Percentiles rank a stretch among this genome's conserved stretches.
These are phyloP conservation scores for Nycticorax nycticorax DNA, from an alignment of 2,113 vertebrate genomes.

Conservation along the genomic window DNA sequence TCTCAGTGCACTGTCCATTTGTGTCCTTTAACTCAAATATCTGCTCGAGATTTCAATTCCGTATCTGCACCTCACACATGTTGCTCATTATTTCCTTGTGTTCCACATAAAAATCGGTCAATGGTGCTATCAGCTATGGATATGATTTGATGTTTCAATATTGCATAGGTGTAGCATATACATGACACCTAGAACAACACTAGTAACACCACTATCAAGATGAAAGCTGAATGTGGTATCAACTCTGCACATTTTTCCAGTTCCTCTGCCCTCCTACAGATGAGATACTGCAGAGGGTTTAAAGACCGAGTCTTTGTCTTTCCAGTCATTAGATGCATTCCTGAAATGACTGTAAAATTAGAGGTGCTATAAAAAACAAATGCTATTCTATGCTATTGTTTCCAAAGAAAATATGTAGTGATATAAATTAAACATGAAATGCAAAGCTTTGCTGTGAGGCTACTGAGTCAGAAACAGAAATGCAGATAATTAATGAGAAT, in stretches of 20 bases:
- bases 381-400: neutral
- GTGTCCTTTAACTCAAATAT: neutral
- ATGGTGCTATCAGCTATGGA: rapidly evolving
- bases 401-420: neutral
- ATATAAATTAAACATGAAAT: constrained; percentile 18
- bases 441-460: neutral
- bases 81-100: neutral
- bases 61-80: neutral
- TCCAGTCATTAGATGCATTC: neutral
- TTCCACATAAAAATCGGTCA: neutral
- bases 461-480: constrained; percentile 10
- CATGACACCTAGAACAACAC: neutral
- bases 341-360: neutral
- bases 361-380: neutral
- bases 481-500: neutral
- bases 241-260: neutral
- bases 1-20: neutral
- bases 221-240: neutral
- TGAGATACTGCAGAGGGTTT: neutral
- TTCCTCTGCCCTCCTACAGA: neutral
- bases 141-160: neutral
- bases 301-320: neutral
- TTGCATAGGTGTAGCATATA: neutral
- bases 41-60: neutral
- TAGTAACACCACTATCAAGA: neutral